Percentiles rank a stretch among this genome's conserved stretches.
Conservation (phyloP, 2,797 vertebrate species). For the Enteromius anoplus region DNA sequence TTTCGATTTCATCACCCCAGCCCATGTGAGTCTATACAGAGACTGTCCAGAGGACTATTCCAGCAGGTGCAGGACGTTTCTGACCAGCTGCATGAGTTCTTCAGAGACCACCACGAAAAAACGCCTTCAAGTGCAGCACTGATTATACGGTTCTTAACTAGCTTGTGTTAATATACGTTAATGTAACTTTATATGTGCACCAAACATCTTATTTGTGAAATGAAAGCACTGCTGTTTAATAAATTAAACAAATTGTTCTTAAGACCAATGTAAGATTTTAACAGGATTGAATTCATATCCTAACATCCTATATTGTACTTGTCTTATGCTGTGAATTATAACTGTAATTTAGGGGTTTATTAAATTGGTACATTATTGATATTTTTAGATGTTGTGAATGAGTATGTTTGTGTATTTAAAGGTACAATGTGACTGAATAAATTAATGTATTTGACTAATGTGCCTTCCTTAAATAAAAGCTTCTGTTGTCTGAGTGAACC, state of each 20-base stretch:
- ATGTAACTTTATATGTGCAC: conserved; percentile 33
- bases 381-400: conserved; percentile 51
- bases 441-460: conserved; percentile 69
- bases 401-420: conserved; percentile 44
- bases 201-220: conserved; percentile 30
- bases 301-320: conserved; percentile 39
- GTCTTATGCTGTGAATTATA: conserved; percentile 51
- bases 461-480: conserved; percentile 79
- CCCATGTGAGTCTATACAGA: conserved; percentile 88
- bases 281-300: conserved; percentile 16
- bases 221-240: conserved; percentile 42
- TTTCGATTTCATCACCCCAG: conserved; percentile 85
- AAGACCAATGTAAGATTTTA: neutral
- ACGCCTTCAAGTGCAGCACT: conserved; percentile 50
- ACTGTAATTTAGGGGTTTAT: conserved; percentile 58
- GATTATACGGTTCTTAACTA: neutral
- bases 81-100: conserved; percentile 79
- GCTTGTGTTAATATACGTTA: conserved; percentile 14
- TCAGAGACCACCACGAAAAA: conserved; percentile 59
- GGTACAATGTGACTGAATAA: conserved; percentile 43
- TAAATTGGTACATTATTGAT: conserved; percentile 45
- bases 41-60: conserved; percentile 85
- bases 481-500: conserved; percentile 25
- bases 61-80: conserved; percentile 81
- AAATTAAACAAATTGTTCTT: conserved; percentile 27